These are phyloP conservation scores for Gobiocypris rarus DNA, from an alignment of 2,113 vertebrate genomes.

Conservation along the genomic window DNA sequence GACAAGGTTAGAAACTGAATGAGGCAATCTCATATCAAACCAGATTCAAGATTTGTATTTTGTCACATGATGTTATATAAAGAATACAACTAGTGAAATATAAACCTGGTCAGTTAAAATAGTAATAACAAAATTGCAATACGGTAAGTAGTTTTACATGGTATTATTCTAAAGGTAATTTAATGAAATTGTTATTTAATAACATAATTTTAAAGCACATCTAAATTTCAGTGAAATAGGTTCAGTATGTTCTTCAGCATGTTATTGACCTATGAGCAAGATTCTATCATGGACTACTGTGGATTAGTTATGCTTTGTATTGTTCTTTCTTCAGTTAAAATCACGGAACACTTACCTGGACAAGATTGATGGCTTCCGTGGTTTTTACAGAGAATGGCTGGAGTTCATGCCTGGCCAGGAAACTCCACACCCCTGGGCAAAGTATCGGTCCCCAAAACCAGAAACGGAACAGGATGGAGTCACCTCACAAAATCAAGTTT, in stretches of 20 bases:
- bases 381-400: slow-evolving; percentile 92
- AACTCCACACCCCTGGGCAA: slow-evolving; percentile 81
- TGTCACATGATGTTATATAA: neutral
- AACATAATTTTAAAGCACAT: neutral
- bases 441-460: slow-evolving; percentile 64
- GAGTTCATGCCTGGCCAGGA: slow-evolving; percentile 82
- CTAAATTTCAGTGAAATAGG: neutral
- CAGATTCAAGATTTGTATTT: neutral
- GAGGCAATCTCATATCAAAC: neutral
- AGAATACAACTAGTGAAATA: neutral
- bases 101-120: neutral
- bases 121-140: no score
- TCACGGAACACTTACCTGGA: slow-evolving; percentile 87
- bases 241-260: neutral
- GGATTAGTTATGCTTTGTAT: neutral
- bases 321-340: slow-evolving; percentile 79
- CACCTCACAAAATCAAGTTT: neutral
- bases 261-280: neutral
- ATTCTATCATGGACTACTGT: neutral
- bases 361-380: slow-evolving; percentile 92
- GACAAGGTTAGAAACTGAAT: slow-evolving; percentile 79
- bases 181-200: neutral
- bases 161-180: no score
- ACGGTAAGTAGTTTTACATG: no score
- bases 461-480: slow-evolving; percentile 14